A percentile compares a stretch with the other conserved stretches of the same genome.
phyloP scores from a whole-genome alignment of 2,888 invertebrate species.

The Pseudococcus longispinus region DNA sequence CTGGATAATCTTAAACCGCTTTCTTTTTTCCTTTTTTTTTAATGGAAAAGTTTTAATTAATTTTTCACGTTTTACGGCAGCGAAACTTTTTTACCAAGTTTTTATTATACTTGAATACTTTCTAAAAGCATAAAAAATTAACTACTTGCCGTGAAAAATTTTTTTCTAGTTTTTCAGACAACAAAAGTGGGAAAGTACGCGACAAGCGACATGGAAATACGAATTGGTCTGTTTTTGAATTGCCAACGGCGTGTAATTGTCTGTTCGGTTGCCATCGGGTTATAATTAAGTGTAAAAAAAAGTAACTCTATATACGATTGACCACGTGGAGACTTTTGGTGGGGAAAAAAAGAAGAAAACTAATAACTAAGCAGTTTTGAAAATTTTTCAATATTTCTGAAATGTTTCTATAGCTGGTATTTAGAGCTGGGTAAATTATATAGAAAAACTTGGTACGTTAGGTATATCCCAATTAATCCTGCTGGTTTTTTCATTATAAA shows the following conservation, averaged over 20 bases:
- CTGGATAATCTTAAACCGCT: constrained; percentile 48
- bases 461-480: background rate
- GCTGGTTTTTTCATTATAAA: background rate
- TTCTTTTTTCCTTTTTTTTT: constrained; percentile 3
- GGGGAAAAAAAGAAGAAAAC: background rate
- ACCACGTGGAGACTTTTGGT: background rate
- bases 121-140: constrained; percentile 34
- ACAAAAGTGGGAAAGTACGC: constrained; percentile 15
- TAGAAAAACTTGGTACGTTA: background rate
- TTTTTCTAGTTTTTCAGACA: constrained; percentile 26
- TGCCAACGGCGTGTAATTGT: background rate
- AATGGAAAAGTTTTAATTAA: constrained; percentile 51
- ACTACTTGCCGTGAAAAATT: constrained; percentile 30
- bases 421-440: background rate
- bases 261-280: background rate
- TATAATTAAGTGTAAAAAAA: background rate
- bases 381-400: background rate
- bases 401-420: background rate
- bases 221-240: constrained; percentile 19
- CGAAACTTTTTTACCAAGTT: constrained; percentile 39
- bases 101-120: constrained; percentile 43
- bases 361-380: background rate
- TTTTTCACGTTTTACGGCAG: constrained; percentile 50
- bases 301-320: background rate
- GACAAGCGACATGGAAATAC: constrained; percentile 11